Evolutionary conservation across 92 coral and sea anemone genomes (phyloP), one percentile per base, ranked within the genome.

Genomic region (Phenganax stokvisi): DNA sequence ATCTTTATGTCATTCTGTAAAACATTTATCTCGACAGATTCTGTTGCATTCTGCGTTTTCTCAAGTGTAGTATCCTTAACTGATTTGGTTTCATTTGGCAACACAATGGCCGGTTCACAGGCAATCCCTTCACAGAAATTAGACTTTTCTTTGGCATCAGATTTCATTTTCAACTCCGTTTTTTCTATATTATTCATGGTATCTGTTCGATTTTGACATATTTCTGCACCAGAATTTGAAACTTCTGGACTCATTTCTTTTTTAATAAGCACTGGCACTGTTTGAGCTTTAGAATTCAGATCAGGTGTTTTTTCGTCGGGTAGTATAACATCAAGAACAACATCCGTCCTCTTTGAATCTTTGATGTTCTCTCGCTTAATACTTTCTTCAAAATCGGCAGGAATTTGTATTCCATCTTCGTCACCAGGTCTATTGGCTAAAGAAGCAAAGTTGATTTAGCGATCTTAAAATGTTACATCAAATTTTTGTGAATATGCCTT

Each of bases 401-500:
- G 88, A 31, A 84, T 74, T 44, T 9, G 61, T 12, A 90, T 64
- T 15, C 97, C 97, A 20, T 91, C 97, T 25, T 87, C 97, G 69
- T 93, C 96, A 3, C 87, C 97, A 51, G 60, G 65, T 81, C 89
- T 89, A 20, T 54, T 72, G 83, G 92, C 98, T 93, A 77, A 8
- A 52, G 31, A 76, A 29, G 70, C 70, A 30, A 28, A 68, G 73
- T 68, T 2, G 47, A 53, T 9, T 68, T 7, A 68, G 73, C 73
- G 73, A 75, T 30, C 80, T 63, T 17, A 8, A 30, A 27, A 12
- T 56, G 56, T 31, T 56, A 57, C 37, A 28, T 15, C 37, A 30
- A 0, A n/a, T 75, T 75, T 17, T 53, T 54, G 37, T 57, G 17
- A 57, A 47, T 56, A 7, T 13, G 67, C 77, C 97, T 84, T 90